These are phyloP conservation scores for Eumeta japonica DNA, from an alignment of 1,140 invertebrate genomes.

Conservation along the genomic window DNA sequence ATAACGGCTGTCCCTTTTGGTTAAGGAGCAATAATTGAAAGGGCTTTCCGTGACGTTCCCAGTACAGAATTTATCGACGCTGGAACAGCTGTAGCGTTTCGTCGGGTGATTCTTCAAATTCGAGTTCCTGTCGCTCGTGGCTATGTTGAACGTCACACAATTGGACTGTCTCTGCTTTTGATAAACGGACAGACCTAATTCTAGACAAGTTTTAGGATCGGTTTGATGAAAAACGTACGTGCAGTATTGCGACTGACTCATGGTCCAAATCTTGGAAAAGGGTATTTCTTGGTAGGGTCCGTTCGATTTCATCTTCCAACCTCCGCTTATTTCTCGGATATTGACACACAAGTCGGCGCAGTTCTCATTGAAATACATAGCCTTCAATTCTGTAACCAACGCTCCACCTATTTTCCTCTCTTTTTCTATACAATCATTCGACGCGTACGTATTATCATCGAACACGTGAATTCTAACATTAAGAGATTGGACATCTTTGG, in stretches of 20 bases:
- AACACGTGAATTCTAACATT: constrained; percentile 79
- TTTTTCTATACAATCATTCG: constrained; percentile 74
- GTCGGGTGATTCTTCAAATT: constrained; percentile 49
- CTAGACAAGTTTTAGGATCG: constrained; percentile 52
- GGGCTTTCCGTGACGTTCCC: constrained; percentile 51
- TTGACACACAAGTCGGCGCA: constrained; percentile 79
- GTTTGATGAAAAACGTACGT: constrained; percentile 78
- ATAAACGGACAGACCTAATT: constrained; percentile 44
- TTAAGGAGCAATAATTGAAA: constrained; percentile 49
- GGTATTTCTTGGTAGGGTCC: constrained; percentile 87
- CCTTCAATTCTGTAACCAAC: constrained; percentile 84
- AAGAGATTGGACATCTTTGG: constrained; percentile 56
- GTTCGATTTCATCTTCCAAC: constrained; percentile 81
- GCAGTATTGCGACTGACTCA: constrained; percentile 75
- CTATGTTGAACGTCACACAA: constrained; percentile 49
- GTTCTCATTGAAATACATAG: constrained; percentile 84
- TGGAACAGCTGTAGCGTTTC: constrained; percentile 46
- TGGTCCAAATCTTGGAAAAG: constrained; percentile 86
- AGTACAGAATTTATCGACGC: constrained; percentile 34
- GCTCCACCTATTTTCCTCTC: constrained; percentile 81
- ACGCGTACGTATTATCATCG: constrained; percentile 85
- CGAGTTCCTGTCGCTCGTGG: constrained; percentile 51
- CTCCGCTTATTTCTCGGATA: constrained; percentile 53
- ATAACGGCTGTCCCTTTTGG: constrained; percentile 43
- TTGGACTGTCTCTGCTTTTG: constrained; percentile 53